These are phyloP conservation scores for Callipepla californica DNA, from an alignment of 2,113 vertebrate genomes.

Conservation along the genomic window DNA sequence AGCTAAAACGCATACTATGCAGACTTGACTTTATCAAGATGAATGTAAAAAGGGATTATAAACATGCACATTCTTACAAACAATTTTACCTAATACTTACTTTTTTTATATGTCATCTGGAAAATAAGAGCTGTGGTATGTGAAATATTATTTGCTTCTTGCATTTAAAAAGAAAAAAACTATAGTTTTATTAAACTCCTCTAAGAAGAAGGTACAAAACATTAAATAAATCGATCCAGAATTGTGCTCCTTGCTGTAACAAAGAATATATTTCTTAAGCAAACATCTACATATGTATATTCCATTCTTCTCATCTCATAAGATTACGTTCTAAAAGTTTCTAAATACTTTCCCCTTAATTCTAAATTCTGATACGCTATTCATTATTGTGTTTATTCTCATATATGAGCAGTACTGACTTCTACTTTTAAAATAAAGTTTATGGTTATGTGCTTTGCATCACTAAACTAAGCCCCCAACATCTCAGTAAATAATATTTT, in stretches of 20 bases:
- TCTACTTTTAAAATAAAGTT: background rate
- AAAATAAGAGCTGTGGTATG: background rate
- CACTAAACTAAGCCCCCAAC: background rate
- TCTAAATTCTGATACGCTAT: background rate
- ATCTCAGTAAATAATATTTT: background rate
- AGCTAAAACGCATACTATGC: background rate
- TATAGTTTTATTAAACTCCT: background rate
- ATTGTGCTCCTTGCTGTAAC: background rate
- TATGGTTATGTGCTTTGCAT: background rate
- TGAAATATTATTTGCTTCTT: background rate
- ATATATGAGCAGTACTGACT: background rate
- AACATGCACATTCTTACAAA: background rate
- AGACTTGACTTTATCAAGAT: background rate
- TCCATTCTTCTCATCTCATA: background rate
- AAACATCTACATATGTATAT: background rate
- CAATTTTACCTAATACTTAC: background rate
- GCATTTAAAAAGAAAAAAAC: background rate
- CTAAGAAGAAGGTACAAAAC: background rate
- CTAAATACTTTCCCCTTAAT: background rate
- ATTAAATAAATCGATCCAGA: background rate
- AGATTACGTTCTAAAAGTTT: background rate
- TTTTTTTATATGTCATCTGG: background rate
- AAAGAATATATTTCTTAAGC: background rate
- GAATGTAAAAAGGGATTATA: background rate
- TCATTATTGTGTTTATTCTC: background rate